Conservation (phyloP, 2,113 vertebrate species). For the Phalacrocorax aristotelis region DNA sequence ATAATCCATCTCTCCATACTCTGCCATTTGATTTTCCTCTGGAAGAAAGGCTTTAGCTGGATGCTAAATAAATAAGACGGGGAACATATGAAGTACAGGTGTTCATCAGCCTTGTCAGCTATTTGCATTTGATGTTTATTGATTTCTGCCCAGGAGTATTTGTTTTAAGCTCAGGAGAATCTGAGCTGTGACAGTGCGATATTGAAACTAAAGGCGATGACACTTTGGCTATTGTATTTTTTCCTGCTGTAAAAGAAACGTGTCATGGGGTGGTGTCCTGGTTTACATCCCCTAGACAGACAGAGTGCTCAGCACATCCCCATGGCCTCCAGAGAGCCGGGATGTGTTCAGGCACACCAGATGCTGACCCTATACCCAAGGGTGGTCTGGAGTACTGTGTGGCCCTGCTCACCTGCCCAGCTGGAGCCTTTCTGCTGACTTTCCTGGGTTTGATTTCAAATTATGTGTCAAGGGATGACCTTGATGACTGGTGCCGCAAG, state of each 20-base stretch:
- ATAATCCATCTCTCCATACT: background rate
- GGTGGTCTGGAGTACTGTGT: background rate
- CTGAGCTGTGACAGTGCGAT: background rate
- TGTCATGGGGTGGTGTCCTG: background rate
- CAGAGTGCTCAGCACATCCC: background rate
- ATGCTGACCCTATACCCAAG: fast-evolving
- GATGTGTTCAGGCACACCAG: too few relatives aligned
- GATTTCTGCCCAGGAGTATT: background rate
- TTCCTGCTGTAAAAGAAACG: background rate
- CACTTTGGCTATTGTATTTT: background rate
- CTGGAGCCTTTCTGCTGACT: background rate
- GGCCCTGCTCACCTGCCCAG: background rate
- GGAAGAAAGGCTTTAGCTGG: background rate
- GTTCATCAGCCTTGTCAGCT: background rate
- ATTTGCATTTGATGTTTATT: background rate
- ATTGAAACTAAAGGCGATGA: background rate
- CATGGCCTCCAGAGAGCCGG: background rate
- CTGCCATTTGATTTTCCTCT: background rate
- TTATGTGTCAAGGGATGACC: background rate
- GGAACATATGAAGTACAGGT: background rate
- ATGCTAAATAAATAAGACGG: background rate
- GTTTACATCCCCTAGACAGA: background rate
- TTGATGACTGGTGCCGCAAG: background rate
- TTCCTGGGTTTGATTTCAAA: background rate
- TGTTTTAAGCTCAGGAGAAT: background rate